Evolutionary conservation across 2,113 vertebrate genomes (phyloP).

Genomic region (Periophthalmus modestus): DNA sequence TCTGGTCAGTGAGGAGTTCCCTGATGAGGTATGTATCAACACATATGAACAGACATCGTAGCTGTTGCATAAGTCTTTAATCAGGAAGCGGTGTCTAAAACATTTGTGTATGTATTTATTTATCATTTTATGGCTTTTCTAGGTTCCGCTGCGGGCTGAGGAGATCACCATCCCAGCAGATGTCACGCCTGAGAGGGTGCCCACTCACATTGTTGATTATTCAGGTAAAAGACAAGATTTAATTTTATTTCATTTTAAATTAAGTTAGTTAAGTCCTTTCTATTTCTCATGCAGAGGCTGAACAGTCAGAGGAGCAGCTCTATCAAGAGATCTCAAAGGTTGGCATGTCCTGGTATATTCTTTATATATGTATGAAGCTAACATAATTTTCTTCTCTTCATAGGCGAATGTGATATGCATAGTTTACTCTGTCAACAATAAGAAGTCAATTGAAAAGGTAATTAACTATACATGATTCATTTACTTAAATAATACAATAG

Average conservation of each 20-base stretch:
- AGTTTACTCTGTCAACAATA: slow-evolving; percentile 98
- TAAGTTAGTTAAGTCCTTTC: slow-evolving; percentile 10
- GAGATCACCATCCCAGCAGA: slow-evolving; percentile 98
- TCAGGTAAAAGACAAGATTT: slow-evolving; percentile 81
- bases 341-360: slow-evolving; percentile 15
- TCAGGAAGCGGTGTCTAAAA: not conserved
- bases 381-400: slow-evolving; percentile 52
- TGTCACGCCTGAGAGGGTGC: slow-evolving; percentile 96
- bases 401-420: slow-evolving; percentile 99
- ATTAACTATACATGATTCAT: slow-evolving; percentile 9
- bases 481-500: not conserved
- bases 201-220: slow-evolving; percentile 98
- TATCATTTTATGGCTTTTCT: not conserved
- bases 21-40: slow-evolving; percentile 87
- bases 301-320: slow-evolving; percentile 95
- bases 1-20: slow-evolving; percentile 98
- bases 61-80: not conserved
- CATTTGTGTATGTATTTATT: not conserved
- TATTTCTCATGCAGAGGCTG: slow-evolving; percentile 81
- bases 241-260: not conserved
- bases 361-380: not conserved
- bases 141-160: slow-evolving; percentile 96
- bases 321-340: slow-evolving; percentile 98
- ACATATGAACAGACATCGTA: not conserved
- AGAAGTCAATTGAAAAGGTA: slow-evolving; percentile 98